Conservation (phyloP, 2,113 vertebrate species). For the Cyphomyrus plagiostoma region DNA sequence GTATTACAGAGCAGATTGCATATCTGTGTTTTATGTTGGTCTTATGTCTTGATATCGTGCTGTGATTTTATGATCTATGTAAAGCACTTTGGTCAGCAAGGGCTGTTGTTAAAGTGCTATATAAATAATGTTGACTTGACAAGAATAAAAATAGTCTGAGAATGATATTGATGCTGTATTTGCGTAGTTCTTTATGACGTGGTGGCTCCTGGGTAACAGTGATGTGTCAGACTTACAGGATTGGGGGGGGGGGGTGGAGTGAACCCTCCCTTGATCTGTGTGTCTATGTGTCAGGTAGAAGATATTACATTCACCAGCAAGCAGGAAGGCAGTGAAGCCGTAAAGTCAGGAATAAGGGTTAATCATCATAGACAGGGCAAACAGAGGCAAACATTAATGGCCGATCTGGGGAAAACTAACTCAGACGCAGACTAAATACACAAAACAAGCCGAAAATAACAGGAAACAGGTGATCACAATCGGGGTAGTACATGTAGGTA, state of each 20-base stretch:
- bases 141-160: neutral
- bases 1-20: neutral
- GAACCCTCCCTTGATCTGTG: too few relatives aligned
- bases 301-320: too few relatives aligned
- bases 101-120: neutral
- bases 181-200: neutral
- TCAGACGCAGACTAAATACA: too few relatives aligned
- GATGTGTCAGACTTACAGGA: neutral
- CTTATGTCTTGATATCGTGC: neutral
- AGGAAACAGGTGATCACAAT: too few relatives aligned
- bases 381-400: too few relatives aligned
- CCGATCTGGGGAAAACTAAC: too few relatives aligned
- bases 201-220: neutral
- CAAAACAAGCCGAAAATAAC: too few relatives aligned
- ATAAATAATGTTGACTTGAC: neutral
- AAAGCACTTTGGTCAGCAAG: neutral
- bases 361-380: too few relatives aligned
- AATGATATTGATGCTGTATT: neutral
- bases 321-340: too few relatives aligned
- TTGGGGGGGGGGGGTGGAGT: neutral
- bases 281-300: neutral
- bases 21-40: neutral
- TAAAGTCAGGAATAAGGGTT: too few relatives aligned
- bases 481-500: too few relatives aligned
- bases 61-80: neutral